Evolutionary conservation across 1,140 invertebrate species (phyloP), one percentile per base, ranked within the genome.

Genomic region (Zaprionus inermis): DNA sequence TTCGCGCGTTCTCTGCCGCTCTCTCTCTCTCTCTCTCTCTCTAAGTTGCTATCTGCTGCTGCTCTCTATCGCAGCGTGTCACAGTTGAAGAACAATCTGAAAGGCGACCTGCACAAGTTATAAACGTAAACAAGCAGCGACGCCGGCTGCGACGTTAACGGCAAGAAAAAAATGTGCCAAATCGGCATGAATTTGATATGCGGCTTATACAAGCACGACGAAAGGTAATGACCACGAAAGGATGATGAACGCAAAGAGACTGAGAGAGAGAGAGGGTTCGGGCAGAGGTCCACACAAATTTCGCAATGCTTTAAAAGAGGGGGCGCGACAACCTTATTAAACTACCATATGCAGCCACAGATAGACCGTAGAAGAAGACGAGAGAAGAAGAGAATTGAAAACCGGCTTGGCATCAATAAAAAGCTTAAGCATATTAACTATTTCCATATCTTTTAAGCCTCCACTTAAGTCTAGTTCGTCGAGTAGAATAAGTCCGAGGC

Each of bases 111-210:
- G 56, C 68, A 16, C 38, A 44, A 28, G 69, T n/a, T 61, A 63
- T 73, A 68, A 77, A 77, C 64, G 60, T 76, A 76, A 76, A 67
- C 61, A 76, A 72, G 63, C 68, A 66, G 73, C 73, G 73, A 54
- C 54, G 49, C 18, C 44, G 36, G 16, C 61, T 41, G 61, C 44
- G 20, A 38, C 14, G 66, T 12, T 16, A 38, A 30, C 34, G 12
- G 51, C 18, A 24, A 32, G 16, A 46, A 46, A 72, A 75, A 78
- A 76, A 65, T 55, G 65, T 71, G 74, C 69, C 71, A 75, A 55
- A 69, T 84, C 67, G 66, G 54, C 84, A 81, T 56, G 36, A 88
- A 88, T 89, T 88, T 78, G 71, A 78, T 89, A 89, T 80, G 80
- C 74, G 22, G 78, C 80, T 89, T 88, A 82, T 51, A 68, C 32